Percentiles rank a stretch among this genome's conserved stretches.
Conservation (phyloP, 2,113 vertebrate species). For the Morone chrysops region DNA sequence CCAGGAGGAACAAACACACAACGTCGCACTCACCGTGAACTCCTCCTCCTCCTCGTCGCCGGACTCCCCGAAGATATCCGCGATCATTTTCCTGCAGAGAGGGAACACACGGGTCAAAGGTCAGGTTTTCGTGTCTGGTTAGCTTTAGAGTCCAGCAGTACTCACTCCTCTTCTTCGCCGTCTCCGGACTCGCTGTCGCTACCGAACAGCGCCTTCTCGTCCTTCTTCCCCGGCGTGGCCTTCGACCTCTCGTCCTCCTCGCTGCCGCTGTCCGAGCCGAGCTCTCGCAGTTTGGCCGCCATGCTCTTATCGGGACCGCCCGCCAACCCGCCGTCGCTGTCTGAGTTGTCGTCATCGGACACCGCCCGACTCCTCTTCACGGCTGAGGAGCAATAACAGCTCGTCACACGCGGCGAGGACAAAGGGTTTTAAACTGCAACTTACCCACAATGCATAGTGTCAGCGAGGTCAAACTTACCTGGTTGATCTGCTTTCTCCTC, state of each 20-base stretch:
- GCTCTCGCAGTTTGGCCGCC: slow-evolving; percentile 81
- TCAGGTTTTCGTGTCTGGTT: not conserved
- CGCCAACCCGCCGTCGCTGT: slow-evolving; percentile 85
- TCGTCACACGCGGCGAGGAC: no score
- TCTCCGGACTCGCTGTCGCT: slow-evolving; percentile 95
- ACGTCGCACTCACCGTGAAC: slow-evolving; percentile 88
- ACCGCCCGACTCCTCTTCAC: slow-evolving; percentile 90
- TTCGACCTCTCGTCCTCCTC: slow-evolving; percentile 83
- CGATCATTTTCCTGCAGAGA: slow-evolving; percentile 92
- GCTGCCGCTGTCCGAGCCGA: slow-evolving; percentile 92
- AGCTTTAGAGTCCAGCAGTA: slow-evolving; percentile 18
- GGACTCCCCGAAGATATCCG: slow-evolving; percentile 99
- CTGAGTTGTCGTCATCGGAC: slow-evolving; percentile 92
- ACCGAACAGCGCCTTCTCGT: slow-evolving; percentile 94
- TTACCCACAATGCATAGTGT: not conserved
- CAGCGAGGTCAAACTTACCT: slow-evolving; percentile 53
- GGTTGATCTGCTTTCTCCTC: slow-evolving; percentile 70
- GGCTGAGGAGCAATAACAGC: slow-evolving; percentile 37
- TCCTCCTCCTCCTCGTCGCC: slow-evolving; percentile 98
- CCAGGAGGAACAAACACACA: no score
- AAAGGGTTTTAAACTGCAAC: no score
- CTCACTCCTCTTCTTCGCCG: slow-evolving; percentile 96
- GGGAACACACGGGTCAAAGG: slow-evolving; percentile 28
- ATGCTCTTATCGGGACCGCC: slow-evolving; percentile 82
- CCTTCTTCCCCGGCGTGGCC: slow-evolving; percentile 82